Evolutionary conservation across 2,113 vertebrate genomes (phyloP), one percentile per base, ranked within the genome.

Genomic region (Platanista minor): DNA sequence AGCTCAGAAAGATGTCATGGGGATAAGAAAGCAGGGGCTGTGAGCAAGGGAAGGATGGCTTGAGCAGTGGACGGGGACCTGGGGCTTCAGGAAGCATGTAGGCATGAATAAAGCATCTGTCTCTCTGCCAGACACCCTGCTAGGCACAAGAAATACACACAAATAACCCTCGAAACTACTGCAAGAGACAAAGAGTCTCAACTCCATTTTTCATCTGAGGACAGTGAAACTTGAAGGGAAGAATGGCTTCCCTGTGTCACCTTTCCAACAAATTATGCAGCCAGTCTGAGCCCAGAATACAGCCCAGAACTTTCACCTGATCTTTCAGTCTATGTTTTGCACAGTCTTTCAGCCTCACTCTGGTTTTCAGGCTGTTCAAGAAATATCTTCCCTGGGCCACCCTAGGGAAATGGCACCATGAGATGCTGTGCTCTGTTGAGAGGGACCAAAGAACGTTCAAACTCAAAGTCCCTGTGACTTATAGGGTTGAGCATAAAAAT

Each of bases 11-110:
- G 5, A 11, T 1, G 43, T 36, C 43, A 11, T 7, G 29, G 41
- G 18, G 33, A 33, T 49, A 5, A 0, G 21, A 64, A 8, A 33
- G 62, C 61, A 41, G 17, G 20, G 17, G 36, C 21, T 1, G 0
- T 1, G 2, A 3, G 21, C 0, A 5, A 10, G 31, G 59, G n/a
- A n/a, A 0, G 2, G 5, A 1, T 2, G 4, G 17, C 36, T 25
- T 7, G 43, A 10, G 23, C 1, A 1, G 29, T 14, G 3, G 15
- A 2, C 0, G 0, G 36, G n/a, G 5, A 8, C 1, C 1, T 1
- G 43, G 8, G 6, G 59, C 9, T 0, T 5, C 31, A 93, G 29
- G 13, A 61, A 33, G n/a, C 23, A 0, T 0, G 0, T 1, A 1
- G 0, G 7, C 6, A 1, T 1, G 15, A 5, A 41, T 9, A 41